Percentiles rank a stretch among this genome's conserved stretches.
phyloP scores from a whole-genome alignment of 2,113 vertebrate genomes.

The Paramisgurnus dabryanus region DNA sequence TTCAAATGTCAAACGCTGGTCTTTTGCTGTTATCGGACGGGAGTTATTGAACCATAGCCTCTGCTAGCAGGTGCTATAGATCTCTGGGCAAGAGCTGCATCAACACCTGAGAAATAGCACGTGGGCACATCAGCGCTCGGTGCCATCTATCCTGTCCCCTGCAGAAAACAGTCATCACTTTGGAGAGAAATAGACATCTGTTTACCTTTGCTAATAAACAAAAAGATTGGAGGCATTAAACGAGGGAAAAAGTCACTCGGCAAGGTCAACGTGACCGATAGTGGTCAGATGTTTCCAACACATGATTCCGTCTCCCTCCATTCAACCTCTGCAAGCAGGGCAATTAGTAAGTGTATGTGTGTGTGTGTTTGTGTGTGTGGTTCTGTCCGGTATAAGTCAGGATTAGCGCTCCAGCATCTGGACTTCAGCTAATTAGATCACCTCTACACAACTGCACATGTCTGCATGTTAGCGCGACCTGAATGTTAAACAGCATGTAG shows the following conservation, averaged over 20 bases:
- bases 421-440: slow-evolving; percentile 49
- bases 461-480: not conserved
- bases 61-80: slow-evolving; percentile 48
- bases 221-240: not conserved
- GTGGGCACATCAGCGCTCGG: slow-evolving; percentile 13
- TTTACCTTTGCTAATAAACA: slow-evolving; percentile 7
- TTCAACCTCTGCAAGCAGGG: not conserved
- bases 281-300: slow-evolving; percentile 35
- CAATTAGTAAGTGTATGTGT: not conserved
- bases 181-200: not conserved
- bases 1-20: slow-evolving; percentile 58
- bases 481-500: slow-evolving; percentile 47
- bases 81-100: slow-evolving; percentile 37
- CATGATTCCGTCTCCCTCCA: not conserved
- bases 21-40: slow-evolving; percentile 54
- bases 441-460: slow-evolving; percentile 26
- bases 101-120: slow-evolving; percentile 53
- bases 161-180: slow-evolving; percentile 16
- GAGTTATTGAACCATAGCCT: slow-evolving; percentile 51
- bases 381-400: slow-evolving; percentile 8
- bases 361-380: not conserved
- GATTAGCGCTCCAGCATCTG: slow-evolving; percentile 49
- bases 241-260: slow-evolving; percentile 15
- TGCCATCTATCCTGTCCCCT: slow-evolving; percentile 14
- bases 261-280: slow-evolving; percentile 37